Base-by-base conservation (phyloP, 37 sponge, comb jelly and placozoan species). In the Bolinopsis microptera region DNA sequence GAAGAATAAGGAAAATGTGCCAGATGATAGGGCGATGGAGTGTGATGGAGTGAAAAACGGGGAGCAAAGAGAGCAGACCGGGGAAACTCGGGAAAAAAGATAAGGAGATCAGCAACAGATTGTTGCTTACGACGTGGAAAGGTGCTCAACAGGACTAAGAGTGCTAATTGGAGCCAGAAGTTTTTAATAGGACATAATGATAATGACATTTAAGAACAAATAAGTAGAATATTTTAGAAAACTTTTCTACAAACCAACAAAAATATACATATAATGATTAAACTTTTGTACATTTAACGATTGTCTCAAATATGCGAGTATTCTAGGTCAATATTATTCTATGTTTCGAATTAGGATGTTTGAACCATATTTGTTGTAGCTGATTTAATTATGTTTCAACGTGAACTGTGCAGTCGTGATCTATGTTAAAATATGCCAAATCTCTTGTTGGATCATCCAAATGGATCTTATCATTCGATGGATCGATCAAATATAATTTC, bases 381-480 rank as follows among this genome's bases (percentile, higher is more conserved):
- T 48, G 61, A 48, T 48, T 48, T 5, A 48, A 5, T 48, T 48
- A 48, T 48, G 61, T 48, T 48, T 77, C 80, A 32, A 77, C 33
- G 37, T 33, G 26, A 27, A 86, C 61, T n/a, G 22, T 38, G 48
- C 40, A 38, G 39, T 86, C 90, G 13, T n/a, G n/a, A 3, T 13
- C 3, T 9, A 86, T 86, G 35, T 86, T 41, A 23, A 41, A 86
- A 41, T 86, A 86, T 0, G 36, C 35, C 2, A 86, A 38, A 28
- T 86, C 90, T 25, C 90, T 86, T 3, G 48, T 86, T 0, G 90
- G 90, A 26, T 86, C 90, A 24, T 86, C 90, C 26, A 86, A 48
- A 48, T 41, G 24, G 2, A 86, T 86, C 61, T 86, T 86, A 25
- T 86, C 38, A 1, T 40, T 34, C 23, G 5, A 27, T 39, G 90